Evolutionary conservation across 1,140 invertebrate genomes (phyloP).

Genomic region (Triops longicaudatus): DNA sequence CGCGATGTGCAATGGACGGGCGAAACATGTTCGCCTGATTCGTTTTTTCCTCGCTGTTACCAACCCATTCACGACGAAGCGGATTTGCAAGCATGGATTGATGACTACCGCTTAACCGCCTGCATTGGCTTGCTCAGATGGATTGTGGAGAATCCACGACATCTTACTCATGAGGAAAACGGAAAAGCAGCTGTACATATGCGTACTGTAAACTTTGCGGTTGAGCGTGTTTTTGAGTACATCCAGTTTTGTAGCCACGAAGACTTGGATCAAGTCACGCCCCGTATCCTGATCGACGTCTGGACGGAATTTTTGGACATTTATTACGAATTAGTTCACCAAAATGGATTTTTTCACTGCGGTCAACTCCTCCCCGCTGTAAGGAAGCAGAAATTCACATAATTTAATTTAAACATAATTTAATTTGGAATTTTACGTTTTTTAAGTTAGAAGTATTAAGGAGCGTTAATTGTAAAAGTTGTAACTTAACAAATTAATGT

Average conservation of each 20-base stretch:
- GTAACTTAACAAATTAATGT: no score
- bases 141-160: conserved; percentile 46
- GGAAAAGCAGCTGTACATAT: not conserved
- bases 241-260: conserved; percentile 65
- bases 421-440: no score
- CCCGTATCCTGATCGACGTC: conserved; percentile 22
- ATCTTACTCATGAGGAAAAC: conserved; percentile 43
- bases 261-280: conserved; percentile 59
- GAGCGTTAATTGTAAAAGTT: no score
- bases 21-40: conserved; percentile 66
- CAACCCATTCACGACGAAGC: conserved; percentile 69
- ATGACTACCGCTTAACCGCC: conserved; percentile 80
- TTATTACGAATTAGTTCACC: conserved; percentile 60
- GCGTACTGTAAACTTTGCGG: not conserved
- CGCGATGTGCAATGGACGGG: conserved; percentile 83
- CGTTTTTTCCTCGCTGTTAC: conserved; percentile 78
- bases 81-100: conserved; percentile 76
- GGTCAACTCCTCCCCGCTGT: not conserved
- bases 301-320: conserved; percentile 34
- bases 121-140: conserved; percentile 73
- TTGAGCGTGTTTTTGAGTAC: conserved; percentile 59
- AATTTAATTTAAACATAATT: not conserved
- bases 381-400: not conserved
- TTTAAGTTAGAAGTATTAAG: no score
- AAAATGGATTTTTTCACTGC: conserved; percentile 40